Evolutionary conservation across 2,797 vertebrate genomes (phyloP).

Genomic region (Lepilemur septentrionalis): DNA sequence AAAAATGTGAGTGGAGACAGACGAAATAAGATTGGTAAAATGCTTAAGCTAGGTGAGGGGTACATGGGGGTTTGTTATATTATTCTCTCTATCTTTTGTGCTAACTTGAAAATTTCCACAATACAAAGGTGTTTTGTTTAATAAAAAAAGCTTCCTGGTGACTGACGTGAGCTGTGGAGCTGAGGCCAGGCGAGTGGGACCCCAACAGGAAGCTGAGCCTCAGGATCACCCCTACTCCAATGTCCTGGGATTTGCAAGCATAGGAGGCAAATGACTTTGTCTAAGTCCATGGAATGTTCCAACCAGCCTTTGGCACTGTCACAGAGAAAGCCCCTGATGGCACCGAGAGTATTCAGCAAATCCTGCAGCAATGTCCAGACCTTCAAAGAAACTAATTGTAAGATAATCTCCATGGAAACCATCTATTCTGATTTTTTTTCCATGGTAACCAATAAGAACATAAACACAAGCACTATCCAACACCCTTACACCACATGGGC

Average conservation of each 20-base stretch:
- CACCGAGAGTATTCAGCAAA: not conserved
- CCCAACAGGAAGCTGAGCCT: not conserved
- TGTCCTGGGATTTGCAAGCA: not conserved
- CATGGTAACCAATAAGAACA: slow-evolving; percentile 76
- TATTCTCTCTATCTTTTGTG: not conserved
- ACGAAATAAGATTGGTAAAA: not conserved
- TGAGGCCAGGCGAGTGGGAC: not conserved
- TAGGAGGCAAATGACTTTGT: not conserved
- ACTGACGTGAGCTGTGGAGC: not conserved
- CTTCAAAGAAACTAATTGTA: slow-evolving; percentile 70
- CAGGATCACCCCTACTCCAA: no score
- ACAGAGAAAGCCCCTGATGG: not conserved
- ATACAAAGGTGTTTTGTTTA: not conserved
- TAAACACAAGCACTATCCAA: slow-evolving; percentile 59
- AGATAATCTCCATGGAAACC: slow-evolving; percentile 78
- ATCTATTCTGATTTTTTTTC: slow-evolving; percentile 69
- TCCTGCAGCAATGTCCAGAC: slow-evolving; percentile 46
- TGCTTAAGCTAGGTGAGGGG: not conserved
- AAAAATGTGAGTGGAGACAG: not conserved
- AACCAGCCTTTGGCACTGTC: not conserved
- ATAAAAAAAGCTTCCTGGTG: not conserved
- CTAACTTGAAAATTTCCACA: not conserved
- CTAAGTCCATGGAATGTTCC: not conserved
- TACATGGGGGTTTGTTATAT: not conserved
- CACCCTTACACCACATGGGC: slow-evolving; percentile 70